Evolutionary conservation across 1,140 invertebrate genomes (phyloP), one percentile per base, ranked within the genome.

Genomic region (Leptoteleia sp.): DNA sequence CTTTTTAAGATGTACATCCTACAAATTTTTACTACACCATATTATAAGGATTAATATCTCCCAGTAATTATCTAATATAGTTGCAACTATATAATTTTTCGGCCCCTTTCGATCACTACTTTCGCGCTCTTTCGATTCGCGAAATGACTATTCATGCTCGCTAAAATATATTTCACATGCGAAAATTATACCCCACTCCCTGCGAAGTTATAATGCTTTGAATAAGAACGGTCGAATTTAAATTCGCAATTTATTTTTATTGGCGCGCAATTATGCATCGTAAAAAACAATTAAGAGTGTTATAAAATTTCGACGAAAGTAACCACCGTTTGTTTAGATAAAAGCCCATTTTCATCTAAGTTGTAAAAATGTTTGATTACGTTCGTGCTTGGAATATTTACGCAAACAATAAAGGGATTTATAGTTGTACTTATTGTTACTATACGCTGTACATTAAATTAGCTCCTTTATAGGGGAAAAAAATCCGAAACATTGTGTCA

Each of bases 201-300:
- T 29, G 13, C 4, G 3, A 1, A 9, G 17, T 31, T 31, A n/a
- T 48, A 42, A 40, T 16, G 17, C 11, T 22, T 15, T 27, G 22
- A 47, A 37, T 15, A 12, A 43, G 9, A 22, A 7, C 9, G 11
- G 6, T 0, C 40, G 40, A 43, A 43, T 22, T 43, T n/a, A 11
- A 19, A 43, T 22, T 43, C 40, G 16, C 11, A 11, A 22, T 43
- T 16, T n/a, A 17, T 16, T 40, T 40, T 40, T 40, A 40, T 40
- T 16, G 16, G 15, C 7, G 15, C 37, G 3, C 37, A 40, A 40
- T 17, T 40, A 40, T 17, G 9, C 15, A 16, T 17, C 37, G 15
- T 40, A n/a, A 40, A 40, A 35, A 35, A 35, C 33, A 12, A 35
- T 35, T 12, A 35, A 35, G 33, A 35, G 1, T 35, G 33, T 35